Evolutionary conservation across 2,888 invertebrate species (phyloP).

Genomic region (Synergus laeviventris): DNA sequence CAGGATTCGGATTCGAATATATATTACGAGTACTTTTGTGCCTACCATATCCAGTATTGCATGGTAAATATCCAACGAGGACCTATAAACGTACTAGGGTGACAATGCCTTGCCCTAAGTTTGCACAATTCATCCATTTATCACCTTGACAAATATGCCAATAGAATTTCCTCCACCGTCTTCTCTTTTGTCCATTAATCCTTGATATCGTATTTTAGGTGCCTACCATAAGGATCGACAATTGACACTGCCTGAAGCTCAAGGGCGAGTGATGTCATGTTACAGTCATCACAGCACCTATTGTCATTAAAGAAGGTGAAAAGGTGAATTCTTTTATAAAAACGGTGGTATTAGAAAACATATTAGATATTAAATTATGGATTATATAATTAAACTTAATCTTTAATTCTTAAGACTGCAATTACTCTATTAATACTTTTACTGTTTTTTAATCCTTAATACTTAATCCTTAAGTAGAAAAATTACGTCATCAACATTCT

Average conservation of each 20-base stretch:
- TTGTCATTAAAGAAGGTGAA: no score
- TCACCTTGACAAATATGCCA: slow-evolving; percentile 56
- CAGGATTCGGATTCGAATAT: background rate
- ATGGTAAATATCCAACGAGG: slow-evolving; percentile 8
- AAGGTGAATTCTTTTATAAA: no score
- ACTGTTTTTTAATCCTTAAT: no score
- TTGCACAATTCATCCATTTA: slow-evolving; percentile 50
- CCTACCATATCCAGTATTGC: background rate
- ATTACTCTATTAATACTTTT: no score
- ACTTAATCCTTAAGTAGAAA: no score
- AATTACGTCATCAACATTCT: no score
- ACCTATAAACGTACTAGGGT: slow-evolving; percentile 18
- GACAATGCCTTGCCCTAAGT: slow-evolving; percentile 21
- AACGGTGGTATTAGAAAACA: no score
- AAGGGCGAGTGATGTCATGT: slow-evolving; percentile 7
- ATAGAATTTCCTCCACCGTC: slow-evolving; percentile 46
- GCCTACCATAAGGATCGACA: background rate
- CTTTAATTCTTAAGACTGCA: no score
- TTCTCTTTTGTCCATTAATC: slow-evolving; percentile 43
- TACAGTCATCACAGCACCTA: background rate
- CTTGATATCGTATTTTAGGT: slow-evolving; percentile 29
- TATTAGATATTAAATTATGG: no score
- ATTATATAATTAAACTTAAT: no score
- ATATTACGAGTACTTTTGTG: background rate
- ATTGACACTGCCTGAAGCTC: background rate